These are phyloP conservation scores for Galbula dea DNA, from an alignment of 2,113 vertebrate species.

Conservation along the genomic window DNA sequence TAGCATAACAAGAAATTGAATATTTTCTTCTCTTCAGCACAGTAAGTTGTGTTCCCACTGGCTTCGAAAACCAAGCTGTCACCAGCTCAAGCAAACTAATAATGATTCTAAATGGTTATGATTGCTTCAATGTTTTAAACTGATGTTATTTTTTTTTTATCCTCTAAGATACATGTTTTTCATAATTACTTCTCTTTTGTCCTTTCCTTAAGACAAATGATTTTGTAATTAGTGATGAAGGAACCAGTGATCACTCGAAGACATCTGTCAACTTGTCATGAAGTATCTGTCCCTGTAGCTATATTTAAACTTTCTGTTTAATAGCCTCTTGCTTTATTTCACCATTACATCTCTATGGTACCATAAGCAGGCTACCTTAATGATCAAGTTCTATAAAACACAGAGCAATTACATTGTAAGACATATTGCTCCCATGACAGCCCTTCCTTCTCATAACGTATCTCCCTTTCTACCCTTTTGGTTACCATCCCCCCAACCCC, in stretches of 20 bases:
- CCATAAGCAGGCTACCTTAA: conserved; percentile 79
- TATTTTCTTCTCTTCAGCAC: conserved; percentile 69
- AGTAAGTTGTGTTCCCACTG: conserved; percentile 70
- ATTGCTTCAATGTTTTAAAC: conserved; percentile 80
- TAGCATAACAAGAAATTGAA: conserved; percentile 80
- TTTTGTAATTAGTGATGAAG: conserved; percentile 86
- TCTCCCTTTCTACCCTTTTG: neutral
- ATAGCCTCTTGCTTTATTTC: conserved; percentile 83
- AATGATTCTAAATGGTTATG: conserved; percentile 84
- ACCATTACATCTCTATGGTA: conserved; percentile 74
- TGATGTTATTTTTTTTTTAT: conserved; percentile 84
- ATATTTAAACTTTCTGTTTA: conserved; percentile 87
- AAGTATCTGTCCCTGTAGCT: conserved; percentile 83
- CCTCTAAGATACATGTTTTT: conserved; percentile 84
- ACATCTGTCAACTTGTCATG: conserved; percentile 86
- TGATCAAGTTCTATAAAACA: conserved; percentile 80
- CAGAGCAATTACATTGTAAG: conserved; percentile 77
- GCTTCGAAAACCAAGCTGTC: conserved; percentile 75
- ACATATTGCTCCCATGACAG: conserved; percentile 73
- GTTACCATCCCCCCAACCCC: neutral
- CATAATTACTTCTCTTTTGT: conserved; percentile 86
- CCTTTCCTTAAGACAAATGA: conserved; percentile 85
- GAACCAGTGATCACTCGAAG: conserved; percentile 79
- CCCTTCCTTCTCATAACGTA: conserved; percentile 57
- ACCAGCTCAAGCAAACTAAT: conserved; percentile 80